Conservation (phyloP, 2,888 invertebrate genomes). For the Synergus japonicus region DNA sequence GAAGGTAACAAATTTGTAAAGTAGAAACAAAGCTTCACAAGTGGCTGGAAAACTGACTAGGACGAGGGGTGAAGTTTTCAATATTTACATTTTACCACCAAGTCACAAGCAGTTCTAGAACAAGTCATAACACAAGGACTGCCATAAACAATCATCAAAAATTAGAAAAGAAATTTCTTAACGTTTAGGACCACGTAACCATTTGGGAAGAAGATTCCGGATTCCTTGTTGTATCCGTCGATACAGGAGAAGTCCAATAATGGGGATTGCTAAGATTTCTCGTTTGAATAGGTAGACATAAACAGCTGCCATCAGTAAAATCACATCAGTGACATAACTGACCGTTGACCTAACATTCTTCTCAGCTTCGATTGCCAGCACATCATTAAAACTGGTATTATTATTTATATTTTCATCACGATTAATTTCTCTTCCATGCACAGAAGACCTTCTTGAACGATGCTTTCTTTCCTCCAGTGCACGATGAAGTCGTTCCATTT, state of each 20-base stretch:
- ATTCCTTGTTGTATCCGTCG: slow-evolving; percentile 86
- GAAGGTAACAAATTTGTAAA: slow-evolving; percentile 20
- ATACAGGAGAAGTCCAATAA: slow-evolving; percentile 87
- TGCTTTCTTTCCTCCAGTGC: slow-evolving; percentile 62
- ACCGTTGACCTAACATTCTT: slow-evolving; percentile 84
- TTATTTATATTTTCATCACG: slow-evolving; percentile 45
- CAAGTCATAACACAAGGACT: neutral
- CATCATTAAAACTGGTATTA: slow-evolving; percentile 58
- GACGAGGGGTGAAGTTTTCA: slow-evolving; percentile 1
- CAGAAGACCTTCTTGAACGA: slow-evolving; percentile 55
- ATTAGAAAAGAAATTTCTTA: slow-evolving; percentile 5
- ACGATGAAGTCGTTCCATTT: slow-evolving; percentile 70
- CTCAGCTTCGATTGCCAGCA: slow-evolving; percentile 82
- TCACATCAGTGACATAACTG: slow-evolving; percentile 86
- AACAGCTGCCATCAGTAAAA: slow-evolving; percentile 86
- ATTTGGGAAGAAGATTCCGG: slow-evolving; percentile 61
- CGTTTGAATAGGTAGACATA: slow-evolving; percentile 91
- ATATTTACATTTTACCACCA: slow-evolving; percentile 24
- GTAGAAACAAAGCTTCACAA: slow-evolving; percentile 17
- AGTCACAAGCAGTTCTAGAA: slow-evolving; percentile 6
- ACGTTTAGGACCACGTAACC: slow-evolving; percentile 57
- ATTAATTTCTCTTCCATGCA: slow-evolving; percentile 45
- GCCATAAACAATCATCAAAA: neutral
- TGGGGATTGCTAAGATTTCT: slow-evolving; percentile 88
- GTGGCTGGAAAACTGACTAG: neutral